A percentile compares a stretch with the other conserved stretches of the same genome.
These are phyloP conservation scores for Pangasius larnaudii DNA, from an alignment of 2,797 vertebrate species.

Conservation along the genomic window DNA sequence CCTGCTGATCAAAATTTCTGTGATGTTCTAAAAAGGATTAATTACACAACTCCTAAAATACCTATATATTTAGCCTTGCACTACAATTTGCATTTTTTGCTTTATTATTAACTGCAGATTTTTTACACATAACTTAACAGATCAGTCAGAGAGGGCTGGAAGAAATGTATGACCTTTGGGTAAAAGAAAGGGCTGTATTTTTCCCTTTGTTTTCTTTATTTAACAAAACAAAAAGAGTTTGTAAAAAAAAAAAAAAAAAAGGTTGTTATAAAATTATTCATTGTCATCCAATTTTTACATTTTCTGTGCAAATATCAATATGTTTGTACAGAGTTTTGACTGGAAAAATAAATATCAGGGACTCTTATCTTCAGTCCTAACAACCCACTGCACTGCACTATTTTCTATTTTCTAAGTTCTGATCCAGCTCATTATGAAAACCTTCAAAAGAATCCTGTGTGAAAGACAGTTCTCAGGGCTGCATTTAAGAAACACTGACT, in stretches of 20 bases:
- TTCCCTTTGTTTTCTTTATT: background rate
- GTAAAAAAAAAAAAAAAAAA: background rate
- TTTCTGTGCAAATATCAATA: background rate
- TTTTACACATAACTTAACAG: background rate
- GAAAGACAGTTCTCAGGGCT: background rate
- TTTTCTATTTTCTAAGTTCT: background rate
- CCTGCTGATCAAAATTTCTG: background rate
- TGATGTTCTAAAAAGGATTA: background rate
- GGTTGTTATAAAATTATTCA: background rate
- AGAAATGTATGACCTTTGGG: background rate
- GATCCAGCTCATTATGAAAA: background rate
- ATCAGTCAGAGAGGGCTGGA: background rate
- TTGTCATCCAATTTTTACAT: background rate
- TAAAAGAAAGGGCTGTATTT: background rate
- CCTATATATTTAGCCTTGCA: background rate
- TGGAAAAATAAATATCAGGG: background rate
- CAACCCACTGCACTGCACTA: background rate
- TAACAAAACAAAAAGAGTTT: background rate
- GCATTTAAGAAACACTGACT: conserved; percentile 5
- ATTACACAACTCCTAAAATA: conserved; percentile 35
- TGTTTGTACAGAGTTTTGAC: background rate
- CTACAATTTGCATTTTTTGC: background rate
- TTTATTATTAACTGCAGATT: background rate
- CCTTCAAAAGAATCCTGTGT: background rate
- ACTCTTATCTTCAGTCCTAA: background rate